These are phyloP conservation scores for Cryptotermes secundus DNA, from an alignment of 1,140 invertebrate species.

Conservation along the genomic window DNA sequence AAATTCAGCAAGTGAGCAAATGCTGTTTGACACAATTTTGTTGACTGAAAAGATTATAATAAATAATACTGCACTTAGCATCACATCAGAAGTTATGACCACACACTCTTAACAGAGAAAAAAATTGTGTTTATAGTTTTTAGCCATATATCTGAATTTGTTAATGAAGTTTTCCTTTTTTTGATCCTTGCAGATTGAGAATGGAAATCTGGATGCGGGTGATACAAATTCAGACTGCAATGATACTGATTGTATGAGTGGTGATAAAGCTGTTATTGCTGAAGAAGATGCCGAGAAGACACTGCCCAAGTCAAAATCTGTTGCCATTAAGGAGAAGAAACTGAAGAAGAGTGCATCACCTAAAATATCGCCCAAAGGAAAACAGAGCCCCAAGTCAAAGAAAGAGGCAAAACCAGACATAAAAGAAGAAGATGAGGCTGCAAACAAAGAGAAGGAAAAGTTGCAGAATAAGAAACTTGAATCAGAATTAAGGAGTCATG, in stretches of 20 bases:
- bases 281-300: neutral
- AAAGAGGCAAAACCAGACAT: neutral
- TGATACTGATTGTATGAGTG: neutral
- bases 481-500: neutral
- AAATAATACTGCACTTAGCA: too few relatives aligned
- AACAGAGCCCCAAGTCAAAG: neutral
- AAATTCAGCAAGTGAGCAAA: too few relatives aligned
- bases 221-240: neutral
- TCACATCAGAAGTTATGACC: too few relatives aligned
- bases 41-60: too few relatives aligned
- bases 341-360: neutral
- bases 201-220: neutral
- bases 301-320: neutral
- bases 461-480: neutral
- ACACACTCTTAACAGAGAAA: too few relatives aligned
- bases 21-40: too few relatives aligned
- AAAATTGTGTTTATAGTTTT: too few relatives aligned
- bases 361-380: neutral
- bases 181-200: neutral
- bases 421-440: neutral
- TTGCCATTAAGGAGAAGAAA: neutral
- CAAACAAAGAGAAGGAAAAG: neutral
- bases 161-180: neutral
- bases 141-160: too few relatives aligned
- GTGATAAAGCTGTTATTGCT: neutral